Evolutionary conservation across 2,888 invertebrate genomes (phyloP), one percentile per base, ranked within the genome.

Genomic region (Sicus ferrugineus): DNA sequence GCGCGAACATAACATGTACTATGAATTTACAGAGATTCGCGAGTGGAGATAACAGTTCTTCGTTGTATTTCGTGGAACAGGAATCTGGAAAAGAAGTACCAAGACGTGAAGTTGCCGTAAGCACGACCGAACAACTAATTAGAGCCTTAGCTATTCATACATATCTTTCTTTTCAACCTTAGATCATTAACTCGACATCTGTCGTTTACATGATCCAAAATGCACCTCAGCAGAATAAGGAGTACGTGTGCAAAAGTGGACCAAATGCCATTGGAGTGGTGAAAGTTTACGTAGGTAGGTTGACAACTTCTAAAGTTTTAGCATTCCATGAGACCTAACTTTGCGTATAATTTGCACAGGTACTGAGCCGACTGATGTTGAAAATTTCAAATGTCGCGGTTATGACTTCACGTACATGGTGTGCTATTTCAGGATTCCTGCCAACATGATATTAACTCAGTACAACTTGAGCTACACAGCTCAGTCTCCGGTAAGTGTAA

Each of bases 371-470:
- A 80, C 86, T 72, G 83, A 87, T 75, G 90, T 93, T 4, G 84
- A 86, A 19, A 90, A 93, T 81, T 94, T 95, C 78, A 86, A 86
- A 34, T 95, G 95, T 80, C 84, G 90, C 63, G 91, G 93, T 14
- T 86, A 88, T 74, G 93, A 95, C 81, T 91, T 92, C 86, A 89
- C 91, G 63, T 89, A 89, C 76, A 85, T 95, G 75, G 90, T 89
- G 23, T 95, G 95, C 81, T 87, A 89, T 1, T 95, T 94, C 91
- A 89, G 87, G 0, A 86, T 87, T 54, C 89, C 90, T 0, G 77
- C 86, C 86, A 90, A 85, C 82, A 88, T 86, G 74, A 84, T 91
- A 26, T 73, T 73, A 52, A 91, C 91, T 1, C 81, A 80, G 14
- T 91, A 90, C 77, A 83, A 83, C 63, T 70, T 81, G 28, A 78